Evolutionary conservation across 2,113 vertebrate genomes (phyloP), one percentile per base, ranked within the genome.

Genomic region (Mobula hypostoma): DNA sequence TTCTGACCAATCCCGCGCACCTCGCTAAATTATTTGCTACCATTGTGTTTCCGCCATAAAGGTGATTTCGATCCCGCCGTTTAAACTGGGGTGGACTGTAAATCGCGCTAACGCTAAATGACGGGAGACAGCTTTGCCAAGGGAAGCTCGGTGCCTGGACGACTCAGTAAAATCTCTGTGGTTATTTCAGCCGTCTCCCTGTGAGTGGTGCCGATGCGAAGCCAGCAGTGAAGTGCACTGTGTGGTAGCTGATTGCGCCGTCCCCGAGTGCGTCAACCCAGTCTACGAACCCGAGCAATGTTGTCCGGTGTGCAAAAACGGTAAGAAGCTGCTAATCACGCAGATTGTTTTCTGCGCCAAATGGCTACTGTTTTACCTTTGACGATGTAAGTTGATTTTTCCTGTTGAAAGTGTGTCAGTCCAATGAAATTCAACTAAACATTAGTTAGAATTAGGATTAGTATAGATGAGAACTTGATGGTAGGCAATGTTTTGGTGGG

Each of bases 301-400:
- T 98, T 99, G 99, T 96, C 99, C 99, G 95, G 98, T 99, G 98
- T 99, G 99, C 98, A 99, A 99, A 98, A 99, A 99, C 96, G 99
- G 99, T 99, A 98, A 98, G 98, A 96, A 95, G 95, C 40, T 94
- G 88, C 95, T 94, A 94, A 95, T 17, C 7, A 74, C 19, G 66
- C 66, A 12, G 66, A 68, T 17, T 68, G 11, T 68, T 68, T 68
- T 15, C 7, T 68, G 77, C 2, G 5, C 77, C 9, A 14, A 79
- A 79, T 15, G 36, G 32, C 17, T 68, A 68, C 80, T 40, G 48
- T 2, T 19, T 79, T 83, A 24, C 40, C 40, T 48, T 29, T 77
- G 76, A 36, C 40, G 48, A 21, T 27, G 78, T 40, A 40, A 80
- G 36, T 40, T 36, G 15, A 40, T 36, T 80, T 80, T 17, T 80